Evolutionary conservation across 2,113 vertebrate genomes (phyloP).

Genomic region (Bungarus multicinctus): DNA sequence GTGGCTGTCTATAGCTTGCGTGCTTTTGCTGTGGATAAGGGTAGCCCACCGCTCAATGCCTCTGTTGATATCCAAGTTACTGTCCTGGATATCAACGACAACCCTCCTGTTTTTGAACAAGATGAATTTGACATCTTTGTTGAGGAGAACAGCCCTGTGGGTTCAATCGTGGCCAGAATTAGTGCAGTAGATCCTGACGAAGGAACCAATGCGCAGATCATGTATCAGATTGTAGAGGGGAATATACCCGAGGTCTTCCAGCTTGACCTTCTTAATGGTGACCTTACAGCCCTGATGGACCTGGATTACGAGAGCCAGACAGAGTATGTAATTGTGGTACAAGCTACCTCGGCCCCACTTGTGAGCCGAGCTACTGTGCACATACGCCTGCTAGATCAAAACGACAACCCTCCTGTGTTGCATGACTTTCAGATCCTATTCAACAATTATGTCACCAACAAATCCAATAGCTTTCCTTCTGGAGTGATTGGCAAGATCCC

Average conservation of each 20-base stretch:
- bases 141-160: slow-evolving; percentile 88
- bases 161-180: slow-evolving; percentile 87
- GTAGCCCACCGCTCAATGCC: slow-evolving; percentile 82
- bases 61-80: slow-evolving; percentile 84
- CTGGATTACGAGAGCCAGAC: slow-evolving; percentile 89
- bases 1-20: slow-evolving; percentile 86
- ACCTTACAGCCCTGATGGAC: slow-evolving; percentile 86
- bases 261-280: slow-evolving; percentile 89
- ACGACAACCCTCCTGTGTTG: slow-evolving; percentile 87
- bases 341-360: slow-evolving; percentile 92
- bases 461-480: slow-evolving; percentile 92
- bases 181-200: slow-evolving; percentile 87
- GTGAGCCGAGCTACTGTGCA: slow-evolving; percentile 92
- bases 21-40: slow-evolving; percentile 87
- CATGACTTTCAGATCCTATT: slow-evolving; percentile 96
- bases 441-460: slow-evolving; percentile 96
- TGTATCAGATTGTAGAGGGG: slow-evolving; percentile 97
- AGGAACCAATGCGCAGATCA: slow-evolving; percentile 93
- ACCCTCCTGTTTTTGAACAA: slow-evolving; percentile 90
- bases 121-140: slow-evolving; percentile 89
- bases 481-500: slow-evolving; percentile 93
- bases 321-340: slow-evolving; percentile 91
- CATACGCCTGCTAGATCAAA: slow-evolving; percentile 86
- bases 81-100: slow-evolving; percentile 93
- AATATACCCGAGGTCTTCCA: slow-evolving; percentile 93